Base-by-base conservation (phyloP, 1,140 invertebrate species). In the Halictus rubicundus region DNA sequence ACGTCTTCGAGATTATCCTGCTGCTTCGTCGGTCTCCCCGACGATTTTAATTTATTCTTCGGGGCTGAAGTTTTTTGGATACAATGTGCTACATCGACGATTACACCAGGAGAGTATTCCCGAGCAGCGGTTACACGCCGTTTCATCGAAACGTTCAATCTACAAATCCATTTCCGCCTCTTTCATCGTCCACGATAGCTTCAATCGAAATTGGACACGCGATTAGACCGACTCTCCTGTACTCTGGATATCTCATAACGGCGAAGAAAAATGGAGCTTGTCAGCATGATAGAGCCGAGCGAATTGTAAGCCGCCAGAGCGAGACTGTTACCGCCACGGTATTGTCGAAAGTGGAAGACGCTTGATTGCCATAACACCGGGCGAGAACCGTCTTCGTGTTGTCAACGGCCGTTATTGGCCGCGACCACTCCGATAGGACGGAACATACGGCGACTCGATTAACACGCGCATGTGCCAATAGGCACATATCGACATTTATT, bases 401-500 rank as follows among this genome's bases (percentile, higher is more conserved):
- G 52, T 54, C 68, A 42, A 54, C 42, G 60, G 70, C 54, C 54
- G 46, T 69, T 69, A 78, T 72, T 69, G 68, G 14, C 49, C 42
- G 54, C 21, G 59, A 25, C 23, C 9, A 25, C 19, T 46, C 46
- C 42, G 66, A 80, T 75, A 74, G 70, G 64, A 75, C 61, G 71
- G 75, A 74, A 66, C 72, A 61, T 25, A 23, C 70, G 64, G 54
- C 59, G 81, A 77, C 76, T 79, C 80, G 80, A 84, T 84, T 84
- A 83, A 75, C 68, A 37, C 73, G 71, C 64, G 79, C 78, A 74
- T 81, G 73, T 78, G 70, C 78, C 78, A 39, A 42, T 79, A 65
- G 63, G 52, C 69, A 60, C 42, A 60, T 79, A 79, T 79, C 63
- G 78, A 79, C 71, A 79, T 79, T 79, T 74, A 79, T 79, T 74